phyloP scores from a whole-genome alignment of 2,888 invertebrate genomes.

The Corythucha ciliata region DNA sequence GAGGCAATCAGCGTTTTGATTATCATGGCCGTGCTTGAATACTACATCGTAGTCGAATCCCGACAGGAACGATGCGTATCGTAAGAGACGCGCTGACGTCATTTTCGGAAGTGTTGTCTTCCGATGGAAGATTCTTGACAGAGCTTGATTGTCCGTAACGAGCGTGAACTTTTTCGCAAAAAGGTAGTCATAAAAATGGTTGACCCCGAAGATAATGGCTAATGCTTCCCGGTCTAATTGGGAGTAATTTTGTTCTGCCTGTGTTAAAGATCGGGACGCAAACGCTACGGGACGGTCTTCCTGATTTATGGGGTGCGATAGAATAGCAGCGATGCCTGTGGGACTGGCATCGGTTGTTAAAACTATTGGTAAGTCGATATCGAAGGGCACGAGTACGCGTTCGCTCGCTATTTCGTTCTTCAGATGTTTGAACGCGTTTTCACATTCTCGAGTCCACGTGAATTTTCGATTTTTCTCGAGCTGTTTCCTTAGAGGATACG shows the following conservation, averaged over 20 bases:
- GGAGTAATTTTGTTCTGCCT: slow-evolving; percentile 4
- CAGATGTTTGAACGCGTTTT: slow-evolving; percentile 29
- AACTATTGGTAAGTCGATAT: slow-evolving; percentile 28
- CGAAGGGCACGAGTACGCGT: slow-evolving; percentile 9
- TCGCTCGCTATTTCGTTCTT: slow-evolving; percentile 24
- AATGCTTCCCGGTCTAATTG: slow-evolving; percentile 26
- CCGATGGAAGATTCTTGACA: slow-evolving; percentile 20
- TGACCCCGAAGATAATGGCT: slow-evolving; percentile 23
- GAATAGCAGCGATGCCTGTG: slow-evolving; percentile 9
- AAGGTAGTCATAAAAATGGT: slow-evolving; percentile 15
- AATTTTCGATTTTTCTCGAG: slow-evolving; percentile 24
- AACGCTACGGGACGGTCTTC: slow-evolving; percentile 1
- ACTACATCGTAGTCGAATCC: no score
- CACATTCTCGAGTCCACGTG: slow-evolving; percentile 29
- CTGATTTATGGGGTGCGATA: neutral
- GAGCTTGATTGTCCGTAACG: slow-evolving; percentile 22
- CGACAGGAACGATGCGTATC: slow-evolving; percentile 14
- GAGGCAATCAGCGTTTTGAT: no score
- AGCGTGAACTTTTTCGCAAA: slow-evolving; percentile 16
- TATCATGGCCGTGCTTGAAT: no score
- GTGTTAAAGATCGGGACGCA: neutral
- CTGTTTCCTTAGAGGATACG: neutral
- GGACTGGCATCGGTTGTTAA: slow-evolving; percentile 29
- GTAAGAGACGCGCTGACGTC: neutral
- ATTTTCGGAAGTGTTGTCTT: slow-evolving; percentile 4